Evolutionary conservation across 2,113 vertebrate genomes (phyloP), one percentile per base, ranked within the genome.

Genomic region (Anser brachyrhynchus): DNA sequence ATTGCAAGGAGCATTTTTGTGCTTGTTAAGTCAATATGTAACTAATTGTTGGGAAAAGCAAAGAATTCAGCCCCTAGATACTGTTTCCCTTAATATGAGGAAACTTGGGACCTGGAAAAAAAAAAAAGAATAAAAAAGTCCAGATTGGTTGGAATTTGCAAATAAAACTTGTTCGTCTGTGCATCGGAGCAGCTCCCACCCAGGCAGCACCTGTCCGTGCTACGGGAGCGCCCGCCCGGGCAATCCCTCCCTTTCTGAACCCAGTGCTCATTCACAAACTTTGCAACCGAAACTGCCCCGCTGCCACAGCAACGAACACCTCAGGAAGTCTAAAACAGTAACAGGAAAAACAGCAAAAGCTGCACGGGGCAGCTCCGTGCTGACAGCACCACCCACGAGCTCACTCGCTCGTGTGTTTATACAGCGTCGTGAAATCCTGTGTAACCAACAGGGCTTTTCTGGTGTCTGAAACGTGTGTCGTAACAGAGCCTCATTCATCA

Each of bases 1-100:
- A 93, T 52, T 61, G 73, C 84, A 78, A 52, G 78, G 43, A 94
- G 92, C 78, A 58, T 92, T 85, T 87, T 92, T 95, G 82, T 2
- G 7, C 90, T 89, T 33, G 15, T 39, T 83, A 74, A 84, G 83
- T 90, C 93, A 97, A 90, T 83, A 81, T 5, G 55, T 59, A 84
- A 81, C 22, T 22, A 43, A 88, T 92, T 88, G 72, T 88, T 83
- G 52, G 69, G 61, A 62, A 64, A 66, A 91, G 81, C 15, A 35
- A 89, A 41, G 71, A 91, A 90, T 94, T 71, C 83, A 75, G 52
- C 80, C 7, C 69, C 44, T 17, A 11, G 59, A 37, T 70, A 44
- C 75, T 70, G 62, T 13, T 91, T 74, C 61, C 19, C 41, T 84
- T 44, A 13, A 33, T 3, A 26, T 0, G 0, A 61, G 62, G 46